A percentile compares a stretch with the other conserved stretches of the same genome.
Conservation (phyloP, 2,888 invertebrate genomes). For the Himalopsyche japonica region DNA sequence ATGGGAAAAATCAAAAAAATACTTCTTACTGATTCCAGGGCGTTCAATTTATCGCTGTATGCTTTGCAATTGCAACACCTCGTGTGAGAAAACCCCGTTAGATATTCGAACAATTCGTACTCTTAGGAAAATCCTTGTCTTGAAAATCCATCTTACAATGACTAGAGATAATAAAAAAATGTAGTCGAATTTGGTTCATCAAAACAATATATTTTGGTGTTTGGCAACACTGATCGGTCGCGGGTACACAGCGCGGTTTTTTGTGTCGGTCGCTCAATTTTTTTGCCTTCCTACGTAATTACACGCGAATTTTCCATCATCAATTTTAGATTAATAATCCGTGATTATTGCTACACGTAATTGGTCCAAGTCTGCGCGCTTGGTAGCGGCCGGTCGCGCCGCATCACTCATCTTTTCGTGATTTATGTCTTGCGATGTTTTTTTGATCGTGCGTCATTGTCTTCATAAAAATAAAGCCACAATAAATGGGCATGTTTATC, state of each 20-base stretch:
- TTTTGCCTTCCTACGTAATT: conserved; percentile 21
- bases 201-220: not conserved
- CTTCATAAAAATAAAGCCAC: not conserved
- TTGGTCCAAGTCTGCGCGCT: conserved; percentile 6
- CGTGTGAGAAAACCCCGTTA: no score
- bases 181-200: no score
- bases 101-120: no score
- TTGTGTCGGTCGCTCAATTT: not conserved
- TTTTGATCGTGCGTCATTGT: not conserved
- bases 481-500: no score
- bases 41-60: no score
- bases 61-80: no score
- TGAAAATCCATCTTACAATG: no score
- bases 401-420: not conserved
- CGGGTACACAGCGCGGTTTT: not conserved
- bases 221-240: not conserved
- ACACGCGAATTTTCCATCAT: conserved; percentile 34
- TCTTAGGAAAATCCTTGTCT: no score
- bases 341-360: conserved; percentile 24
- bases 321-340: conserved; percentile 32
- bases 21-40: no score
- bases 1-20: no score
- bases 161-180: no score
- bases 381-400: conserved; percentile 9
- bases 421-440: conserved; percentile 1